A percentile compares a stretch with the other conserved stretches of the same genome.
phyloP scores from a whole-genome alignment of 2,113 vertebrate species.

The Cynopterus brachyotis region DNA sequence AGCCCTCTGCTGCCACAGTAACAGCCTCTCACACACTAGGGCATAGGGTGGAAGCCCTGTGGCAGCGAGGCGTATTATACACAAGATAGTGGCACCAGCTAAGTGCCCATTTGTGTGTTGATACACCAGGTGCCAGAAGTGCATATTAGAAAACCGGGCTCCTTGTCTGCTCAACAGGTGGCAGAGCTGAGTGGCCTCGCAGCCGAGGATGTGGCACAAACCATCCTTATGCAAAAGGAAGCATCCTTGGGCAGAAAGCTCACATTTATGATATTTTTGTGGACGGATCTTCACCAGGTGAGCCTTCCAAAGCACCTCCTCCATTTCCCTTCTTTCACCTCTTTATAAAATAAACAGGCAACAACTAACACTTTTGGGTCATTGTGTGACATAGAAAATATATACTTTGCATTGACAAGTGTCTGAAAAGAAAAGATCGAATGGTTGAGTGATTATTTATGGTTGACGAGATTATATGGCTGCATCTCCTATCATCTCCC shows the following conservation, averaged over 20 bases:
- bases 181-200: rapidly evolving
- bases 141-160: neutral
- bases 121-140: neutral
- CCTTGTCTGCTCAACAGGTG: neutral
- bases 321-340: neutral
- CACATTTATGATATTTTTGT: neutral
- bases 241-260: neutral
- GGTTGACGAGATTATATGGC: neutral
- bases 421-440: neutral
- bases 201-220: neutral
- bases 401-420: neutral
- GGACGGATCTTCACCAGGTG: neutral
- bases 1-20: slow-evolving; percentile 18
- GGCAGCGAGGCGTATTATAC: neutral
- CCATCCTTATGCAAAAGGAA: neutral
- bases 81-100: neutral
- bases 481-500: neutral
- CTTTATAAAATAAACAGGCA: neutral
- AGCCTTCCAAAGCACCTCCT: slow-evolving; percentile 36
- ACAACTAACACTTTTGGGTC: neutral
- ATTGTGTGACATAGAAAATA: neutral
- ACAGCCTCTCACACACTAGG: neutral
- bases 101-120: neutral
- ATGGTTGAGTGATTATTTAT: neutral
- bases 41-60: neutral